These are phyloP conservation scores for Drosophila biarmipes DNA, from an alignment of 1,140 invertebrate genomes.

Conservation along the genomic window DNA sequence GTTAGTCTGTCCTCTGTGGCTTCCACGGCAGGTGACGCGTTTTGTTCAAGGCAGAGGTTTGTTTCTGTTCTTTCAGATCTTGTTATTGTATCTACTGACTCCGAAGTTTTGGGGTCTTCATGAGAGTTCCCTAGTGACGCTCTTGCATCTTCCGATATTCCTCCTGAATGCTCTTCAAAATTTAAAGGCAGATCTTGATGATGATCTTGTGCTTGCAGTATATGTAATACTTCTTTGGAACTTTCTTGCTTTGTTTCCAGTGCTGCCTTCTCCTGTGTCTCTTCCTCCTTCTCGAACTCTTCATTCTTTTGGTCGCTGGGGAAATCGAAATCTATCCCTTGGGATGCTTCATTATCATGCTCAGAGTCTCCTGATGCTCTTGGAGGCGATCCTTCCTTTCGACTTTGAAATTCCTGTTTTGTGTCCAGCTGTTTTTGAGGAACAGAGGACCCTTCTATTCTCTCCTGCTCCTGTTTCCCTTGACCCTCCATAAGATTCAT, in stretches of 20 bases:
- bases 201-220: not conserved
- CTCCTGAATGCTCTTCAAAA: not conserved
- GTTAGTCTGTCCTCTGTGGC: slow-evolving; percentile 52
- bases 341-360: not conserved
- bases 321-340: too few species aligned
- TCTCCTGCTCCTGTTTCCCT: not conserved
- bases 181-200: not conserved
- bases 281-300: not conserved
- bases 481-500: not conserved
- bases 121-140: too few species aligned
- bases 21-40: slow-evolving; percentile 40
- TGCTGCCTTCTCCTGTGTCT: not conserved
- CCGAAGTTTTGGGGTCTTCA: not conserved
- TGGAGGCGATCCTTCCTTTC: not conserved
- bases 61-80: not conserved
- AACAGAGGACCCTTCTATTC: not conserved
- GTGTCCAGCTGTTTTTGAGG: not conserved
- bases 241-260: not conserved
- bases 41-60: slow-evolving; percentile 2
- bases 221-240: not conserved
- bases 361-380: not conserved
- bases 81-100: not conserved
- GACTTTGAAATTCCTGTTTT: not conserved
- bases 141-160: too few species aligned
- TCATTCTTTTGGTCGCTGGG: too few species aligned